Evolutionary conservation across 2,797 vertebrate species (phyloP).

Genomic region (Rhinichthys osculus): DNA sequence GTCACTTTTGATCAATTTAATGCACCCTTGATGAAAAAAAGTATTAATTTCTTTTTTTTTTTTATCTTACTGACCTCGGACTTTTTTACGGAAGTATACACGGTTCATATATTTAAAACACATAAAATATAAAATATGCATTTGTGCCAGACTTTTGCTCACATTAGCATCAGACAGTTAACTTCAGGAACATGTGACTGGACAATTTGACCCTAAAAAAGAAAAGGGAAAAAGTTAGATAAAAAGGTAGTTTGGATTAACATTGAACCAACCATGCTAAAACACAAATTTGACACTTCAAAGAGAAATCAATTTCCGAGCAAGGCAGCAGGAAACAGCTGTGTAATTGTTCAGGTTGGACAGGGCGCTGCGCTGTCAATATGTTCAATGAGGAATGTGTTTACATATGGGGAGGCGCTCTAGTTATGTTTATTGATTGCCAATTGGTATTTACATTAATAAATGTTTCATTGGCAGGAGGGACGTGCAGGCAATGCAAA

Average conservation of each 20-base stretch:
- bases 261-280: slow-evolving; percentile 34
- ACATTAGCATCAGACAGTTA: neutral
- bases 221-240: neutral
- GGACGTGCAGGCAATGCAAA: slow-evolving; percentile 27
- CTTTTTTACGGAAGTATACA: neutral
- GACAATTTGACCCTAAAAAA: neutral
- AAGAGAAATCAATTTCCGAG: slow-evolving; percentile 79
- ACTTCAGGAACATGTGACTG: neutral
- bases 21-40: neutral
- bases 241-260: slow-evolving; percentile 33
- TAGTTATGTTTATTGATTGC: slow-evolving; percentile 81
- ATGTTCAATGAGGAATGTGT: slow-evolving; percentile 83
- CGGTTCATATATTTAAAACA: no score
- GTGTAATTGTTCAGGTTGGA: slow-evolving; percentile 81
- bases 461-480: slow-evolving; percentile 63
- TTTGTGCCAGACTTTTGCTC: neutral
- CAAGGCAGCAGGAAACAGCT: slow-evolving; percentile 66
- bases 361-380: slow-evolving; percentile 81
- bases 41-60: no score
- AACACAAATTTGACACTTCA: slow-evolving; percentile 58
- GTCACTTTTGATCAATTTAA: neutral
- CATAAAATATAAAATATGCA: neutral
- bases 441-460: slow-evolving; percentile 79
- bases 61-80: neutral
- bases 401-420: slow-evolving; percentile 76